These are phyloP conservation scores for Hippopotamus amphibius DNA, from an alignment of 2,113 vertebrate genomes.

Conservation along the genomic window DNA sequence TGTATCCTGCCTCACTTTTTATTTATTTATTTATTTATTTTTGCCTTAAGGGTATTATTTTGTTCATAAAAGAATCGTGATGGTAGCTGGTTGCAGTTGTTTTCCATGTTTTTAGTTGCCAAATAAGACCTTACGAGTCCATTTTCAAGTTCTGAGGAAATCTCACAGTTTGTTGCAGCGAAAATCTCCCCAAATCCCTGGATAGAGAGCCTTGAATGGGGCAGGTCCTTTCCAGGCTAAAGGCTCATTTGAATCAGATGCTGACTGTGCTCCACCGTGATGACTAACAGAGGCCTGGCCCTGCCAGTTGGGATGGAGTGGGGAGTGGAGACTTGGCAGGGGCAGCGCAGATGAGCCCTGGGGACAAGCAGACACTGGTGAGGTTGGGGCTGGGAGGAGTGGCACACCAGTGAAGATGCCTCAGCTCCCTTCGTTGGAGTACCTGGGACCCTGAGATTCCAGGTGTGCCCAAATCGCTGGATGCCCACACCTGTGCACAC, in stretches of 20 bases:
- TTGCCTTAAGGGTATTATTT: conserved; percentile 27
- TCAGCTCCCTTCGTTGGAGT: not conserved
- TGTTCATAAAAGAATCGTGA: conserved; percentile 47
- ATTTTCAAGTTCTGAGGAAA: conserved; percentile 51
- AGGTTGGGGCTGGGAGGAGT: not conserved
- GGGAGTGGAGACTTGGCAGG: not conserved
- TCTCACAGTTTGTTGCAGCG: conserved; percentile 13
- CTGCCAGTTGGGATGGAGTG: too few species aligned
- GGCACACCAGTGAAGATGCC: not conserved
- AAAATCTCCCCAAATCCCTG: not conserved
- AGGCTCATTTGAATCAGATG: not conserved
- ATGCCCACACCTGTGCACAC: not conserved
- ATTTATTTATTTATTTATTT: not conserved
- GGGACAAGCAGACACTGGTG: not conserved
- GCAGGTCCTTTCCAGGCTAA: not conserved
- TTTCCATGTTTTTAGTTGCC: conserved; percentile 38
- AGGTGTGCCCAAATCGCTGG: not conserved
- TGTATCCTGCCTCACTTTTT: too few species aligned
- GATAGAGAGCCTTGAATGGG: not conserved
- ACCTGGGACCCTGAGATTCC: not conserved
- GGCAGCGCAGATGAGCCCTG: not conserved
- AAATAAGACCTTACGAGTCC: conserved; percentile 40
- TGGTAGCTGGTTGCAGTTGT: not conserved
- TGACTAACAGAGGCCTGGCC: not conserved
- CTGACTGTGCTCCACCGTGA: not conserved